Evolutionary conservation across 2,113 vertebrate genomes (phyloP).

Genomic region (Pseudorhombus dupliciocellatus): DNA sequence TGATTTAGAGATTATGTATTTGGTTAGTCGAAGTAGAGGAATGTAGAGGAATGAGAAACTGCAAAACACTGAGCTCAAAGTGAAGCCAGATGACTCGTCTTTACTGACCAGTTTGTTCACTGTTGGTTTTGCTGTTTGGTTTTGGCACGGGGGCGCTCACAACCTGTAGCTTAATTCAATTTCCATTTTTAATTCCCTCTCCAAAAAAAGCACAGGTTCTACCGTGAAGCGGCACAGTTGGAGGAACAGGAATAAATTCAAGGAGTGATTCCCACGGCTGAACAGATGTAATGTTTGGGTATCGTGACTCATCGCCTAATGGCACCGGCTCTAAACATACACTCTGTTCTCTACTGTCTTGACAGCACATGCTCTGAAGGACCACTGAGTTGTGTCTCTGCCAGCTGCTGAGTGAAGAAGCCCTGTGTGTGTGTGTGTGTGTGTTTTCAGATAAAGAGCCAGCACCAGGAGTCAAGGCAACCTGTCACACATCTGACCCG

Average conservation of each 20-base stretch:
- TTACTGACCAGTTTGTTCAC: background rate
- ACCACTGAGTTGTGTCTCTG: conserved; percentile 22
- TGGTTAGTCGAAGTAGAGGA: conserved; percentile 5
- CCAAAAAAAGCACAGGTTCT: no score
- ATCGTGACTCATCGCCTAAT: conserved; percentile 35
- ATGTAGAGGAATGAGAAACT: conserved; percentile 6
- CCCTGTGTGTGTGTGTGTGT: background rate
- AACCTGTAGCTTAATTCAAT: conserved; percentile 1
- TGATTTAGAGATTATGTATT: background rate
- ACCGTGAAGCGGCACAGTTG: background rate
- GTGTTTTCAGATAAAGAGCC: conserved; percentile 27
- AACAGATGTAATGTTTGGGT: conserved; percentile 24
- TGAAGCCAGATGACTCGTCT: background rate
- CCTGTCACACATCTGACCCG: conserved; percentile 13
- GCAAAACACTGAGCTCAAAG: conserved; percentile 2
- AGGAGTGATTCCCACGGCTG: background rate
- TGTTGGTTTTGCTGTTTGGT: background rate
- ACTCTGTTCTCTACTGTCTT: conserved; percentile 28
- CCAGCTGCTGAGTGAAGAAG: conserved; percentile 5
- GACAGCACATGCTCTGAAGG: background rate
- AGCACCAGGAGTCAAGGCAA: background rate
- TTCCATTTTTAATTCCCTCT: background rate
- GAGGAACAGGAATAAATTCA: conserved; percentile 2
- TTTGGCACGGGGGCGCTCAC: background rate
- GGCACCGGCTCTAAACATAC: conserved; percentile 26